Base-by-base conservation (phyloP, 2,113 vertebrate genomes). In the Leptobrachium leishanense region DNA sequence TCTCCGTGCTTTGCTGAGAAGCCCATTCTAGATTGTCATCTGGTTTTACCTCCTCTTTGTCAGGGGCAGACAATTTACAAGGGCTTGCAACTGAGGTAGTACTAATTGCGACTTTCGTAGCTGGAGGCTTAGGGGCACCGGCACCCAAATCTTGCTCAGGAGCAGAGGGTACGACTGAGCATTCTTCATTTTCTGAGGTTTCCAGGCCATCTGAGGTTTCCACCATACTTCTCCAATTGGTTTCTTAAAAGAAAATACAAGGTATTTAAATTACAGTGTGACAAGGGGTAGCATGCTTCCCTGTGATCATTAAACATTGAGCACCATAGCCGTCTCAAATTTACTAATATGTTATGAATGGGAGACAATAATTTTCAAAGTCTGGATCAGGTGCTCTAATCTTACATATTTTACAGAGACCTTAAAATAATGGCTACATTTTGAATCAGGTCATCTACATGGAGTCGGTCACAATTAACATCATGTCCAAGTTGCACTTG, bases 161-260 rank as follows among this genome's bases (percentile, higher is more conserved):
- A 53, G 82, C 59, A 1, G 65, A 77, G 6, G 86, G 80, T 69
- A 90, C 92, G 82, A 81, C 90, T 40, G 84, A 86, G 0, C 85
- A 87, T 74, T 95, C 91, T 85, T 94, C 95, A 0, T 89, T 89
- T 88, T 96, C 96, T 11, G 89, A 91, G 0, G 93, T 87, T 88
- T 99, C 97, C 13, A 91, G 84, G 43, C 93, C 94, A 80, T 99
- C 98, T 3, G 95, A 95, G 54, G 90, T 93, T 89, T 98, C 98
- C 78, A 99, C 95, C 95, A 99, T 99, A 81, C 88, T 98, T 90
- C 98, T 96, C 97, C 97, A 99, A 82, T 98, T 98, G 43, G 96
- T 98, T 89, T 98, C 98, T 98, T 88, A 84, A 63, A 83, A 68
- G 40, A 83, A 81, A 2, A 5, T 31, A 68, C n/a, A 68, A 68